Percentiles rank a stretch among this genome's conserved stretches.
Evolutionary conservation across 2,888 invertebrate genomes (phyloP).

Genomic region (Alviniconcha strummeri): DNA sequence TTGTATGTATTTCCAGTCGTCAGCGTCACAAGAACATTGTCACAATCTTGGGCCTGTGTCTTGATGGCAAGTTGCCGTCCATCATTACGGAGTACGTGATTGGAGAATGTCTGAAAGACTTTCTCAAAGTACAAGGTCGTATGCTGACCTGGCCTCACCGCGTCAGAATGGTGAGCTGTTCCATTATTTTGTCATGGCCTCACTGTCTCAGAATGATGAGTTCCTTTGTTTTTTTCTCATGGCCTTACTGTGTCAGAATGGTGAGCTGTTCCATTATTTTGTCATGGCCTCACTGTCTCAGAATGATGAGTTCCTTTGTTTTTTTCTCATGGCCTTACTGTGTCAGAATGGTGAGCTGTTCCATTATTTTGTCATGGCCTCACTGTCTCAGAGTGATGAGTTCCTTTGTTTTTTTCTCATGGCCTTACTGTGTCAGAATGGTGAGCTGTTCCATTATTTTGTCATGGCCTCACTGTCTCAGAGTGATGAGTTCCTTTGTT

Average conservation of each 20-base stretch:
- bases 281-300: neutral
- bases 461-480: neutral
- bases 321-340: slow-evolving; percentile 3
- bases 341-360: neutral
- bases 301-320: neutral
- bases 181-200: neutral
- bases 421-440: neutral
- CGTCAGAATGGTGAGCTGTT: slow-evolving; percentile 61
- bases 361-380: neutral
- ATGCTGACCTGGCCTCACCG: slow-evolving; percentile 59
- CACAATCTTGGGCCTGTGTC: slow-evolving; percentile 65
- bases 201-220: neutral
- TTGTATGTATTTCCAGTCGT: slow-evolving; percentile 51
- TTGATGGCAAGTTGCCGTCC: slow-evolving; percentile 65
- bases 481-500: neutral
- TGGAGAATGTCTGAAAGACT: slow-evolving; percentile 67
- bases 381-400: neutral
- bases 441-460: no score
- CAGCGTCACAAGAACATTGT: slow-evolving; percentile 68
- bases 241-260: neutral
- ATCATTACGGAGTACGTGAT: slow-evolving; percentile 66
- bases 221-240: neutral
- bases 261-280: no score
- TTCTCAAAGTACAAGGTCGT: slow-evolving; percentile 52
- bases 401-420: neutral